Evolutionary conservation across 2,113 vertebrate genomes (phyloP).

Genomic region (Onychostruthus taczanowskii): DNA sequence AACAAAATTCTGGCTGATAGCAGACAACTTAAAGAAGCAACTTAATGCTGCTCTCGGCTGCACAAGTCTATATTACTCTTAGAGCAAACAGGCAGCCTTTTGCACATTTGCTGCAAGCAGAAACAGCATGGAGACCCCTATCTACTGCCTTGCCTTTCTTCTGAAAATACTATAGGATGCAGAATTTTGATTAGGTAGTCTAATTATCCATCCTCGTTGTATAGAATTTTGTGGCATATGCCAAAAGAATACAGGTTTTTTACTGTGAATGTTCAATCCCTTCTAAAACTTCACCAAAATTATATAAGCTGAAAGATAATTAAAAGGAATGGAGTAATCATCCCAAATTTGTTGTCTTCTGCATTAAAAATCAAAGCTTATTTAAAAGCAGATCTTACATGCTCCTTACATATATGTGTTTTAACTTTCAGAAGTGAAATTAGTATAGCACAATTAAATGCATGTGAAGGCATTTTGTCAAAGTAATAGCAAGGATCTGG

Average conservation of each 20-base stretch:
- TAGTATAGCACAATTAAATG: background rate
- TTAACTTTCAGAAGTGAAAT: background rate
- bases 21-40: background rate
- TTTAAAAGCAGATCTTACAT: background rate
- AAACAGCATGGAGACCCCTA: fast-evolving
- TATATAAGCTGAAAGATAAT: background rate
- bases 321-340: background rate
- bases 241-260: background rate
- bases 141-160: background rate
- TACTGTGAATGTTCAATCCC: background rate
- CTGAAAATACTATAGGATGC: background rate
- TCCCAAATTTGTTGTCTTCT: background rate
- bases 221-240: background rate
- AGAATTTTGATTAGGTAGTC: background rate
- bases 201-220: background rate
- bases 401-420: fast-evolving
- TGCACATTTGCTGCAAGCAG: background rate
- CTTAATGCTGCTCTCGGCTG: background rate
- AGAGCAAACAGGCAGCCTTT: background rate
- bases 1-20: background rate
- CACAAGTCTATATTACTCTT: background rate
- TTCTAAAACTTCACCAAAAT: background rate
- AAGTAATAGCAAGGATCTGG: background rate
- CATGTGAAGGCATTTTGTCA: background rate
- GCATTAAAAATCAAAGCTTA: background rate